These are phyloP conservation scores for Nasua narica DNA, from an alignment of 2,797 vertebrate genomes.

Conservation along the genomic window DNA sequence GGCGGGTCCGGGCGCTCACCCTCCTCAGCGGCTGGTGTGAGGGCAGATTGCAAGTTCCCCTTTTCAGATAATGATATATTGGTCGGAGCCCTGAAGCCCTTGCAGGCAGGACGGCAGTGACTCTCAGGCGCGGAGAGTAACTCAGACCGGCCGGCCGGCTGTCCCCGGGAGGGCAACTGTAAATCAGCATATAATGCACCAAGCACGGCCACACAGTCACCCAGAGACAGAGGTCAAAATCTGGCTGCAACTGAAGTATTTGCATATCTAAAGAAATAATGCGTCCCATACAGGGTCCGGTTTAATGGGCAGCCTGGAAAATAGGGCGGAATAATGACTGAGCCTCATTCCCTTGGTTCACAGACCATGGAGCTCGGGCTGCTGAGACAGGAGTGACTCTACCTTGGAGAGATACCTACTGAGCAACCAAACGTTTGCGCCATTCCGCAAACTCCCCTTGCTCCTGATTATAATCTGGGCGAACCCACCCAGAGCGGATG, in stretches of 20 bases:
- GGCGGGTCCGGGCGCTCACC: not conserved
- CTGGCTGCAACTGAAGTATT: not conserved
- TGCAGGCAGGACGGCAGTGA: rapidly evolving
- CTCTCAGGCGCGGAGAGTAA: no score
- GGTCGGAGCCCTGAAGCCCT: no score
- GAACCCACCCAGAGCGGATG: rapidly evolving
- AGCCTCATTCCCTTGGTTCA: rapidly evolving
- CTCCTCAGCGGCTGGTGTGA: not conserved
- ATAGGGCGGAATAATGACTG: rapidly evolving
- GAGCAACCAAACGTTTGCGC: not conserved
- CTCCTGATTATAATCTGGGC: rapidly evolving
- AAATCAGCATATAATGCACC: not conserved
- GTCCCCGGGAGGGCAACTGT: no score
- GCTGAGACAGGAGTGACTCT: not conserved
- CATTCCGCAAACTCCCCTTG: no score
- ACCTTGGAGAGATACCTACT: not conserved
- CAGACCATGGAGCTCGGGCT: not conserved
- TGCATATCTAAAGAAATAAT: not conserved
- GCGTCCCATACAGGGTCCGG: rapidly evolving
- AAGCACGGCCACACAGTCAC: no score
- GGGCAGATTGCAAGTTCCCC: not conserved
- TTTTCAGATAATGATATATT: rapidly evolving
- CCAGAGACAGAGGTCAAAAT: not conserved
- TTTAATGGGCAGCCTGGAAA: not conserved
- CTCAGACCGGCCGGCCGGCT: not conserved